Evolutionary conservation across 2,888 invertebrate species (phyloP), one percentile per base, ranked within the genome.

Genomic region (Ischnura elegans): DNA sequence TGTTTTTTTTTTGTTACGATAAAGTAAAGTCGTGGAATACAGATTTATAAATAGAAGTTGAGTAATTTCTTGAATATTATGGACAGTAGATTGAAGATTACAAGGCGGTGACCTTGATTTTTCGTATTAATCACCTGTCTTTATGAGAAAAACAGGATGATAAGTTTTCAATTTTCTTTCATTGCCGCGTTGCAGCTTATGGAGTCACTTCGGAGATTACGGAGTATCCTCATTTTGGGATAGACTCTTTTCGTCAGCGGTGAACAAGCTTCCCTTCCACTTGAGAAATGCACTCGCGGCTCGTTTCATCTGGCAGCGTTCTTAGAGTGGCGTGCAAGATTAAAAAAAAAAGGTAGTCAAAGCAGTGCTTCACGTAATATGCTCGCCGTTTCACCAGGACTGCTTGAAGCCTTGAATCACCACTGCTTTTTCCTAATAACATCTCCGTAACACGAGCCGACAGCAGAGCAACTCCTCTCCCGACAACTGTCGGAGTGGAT

Each of bases 291-390:
- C 36, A 3, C 13, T 76, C 36, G 76, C 36, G 29, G 76, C 13
- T 16, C 76, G 16, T 36, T 76, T 76, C 76, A 76, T 29, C 76
- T 13, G 10, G 36, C 13, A 13, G 36, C 10, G 66, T 66, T 76
- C 36, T 76, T 36, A 76, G 25, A 76, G 36, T 16, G 29, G 6
- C 6, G 10, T 2, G 76, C 13, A 76, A 13, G 76, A 76, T 76
- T 76, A 76, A 76, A 76, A 76, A 29, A 76, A 25, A 61, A 25
- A 61, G 61, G 76, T 36, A 76, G 76, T 76, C 76, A 29, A 76
- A 76, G 76, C 76, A 29, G 76, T 76, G 13, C 29, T 51, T 76
- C 36, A 36, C 36, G 76, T 16, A 76, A 13, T 36, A 76, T 76
- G 36, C 36, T 76, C 29, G 36, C 29, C 36, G 29, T 76, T 76